A percentile compares a stretch with the other conserved stretches of the same genome.
Evolutionary conservation across 2,888 invertebrate genomes (phyloP).

Genomic region (Sialis fuliginosa): DNA sequence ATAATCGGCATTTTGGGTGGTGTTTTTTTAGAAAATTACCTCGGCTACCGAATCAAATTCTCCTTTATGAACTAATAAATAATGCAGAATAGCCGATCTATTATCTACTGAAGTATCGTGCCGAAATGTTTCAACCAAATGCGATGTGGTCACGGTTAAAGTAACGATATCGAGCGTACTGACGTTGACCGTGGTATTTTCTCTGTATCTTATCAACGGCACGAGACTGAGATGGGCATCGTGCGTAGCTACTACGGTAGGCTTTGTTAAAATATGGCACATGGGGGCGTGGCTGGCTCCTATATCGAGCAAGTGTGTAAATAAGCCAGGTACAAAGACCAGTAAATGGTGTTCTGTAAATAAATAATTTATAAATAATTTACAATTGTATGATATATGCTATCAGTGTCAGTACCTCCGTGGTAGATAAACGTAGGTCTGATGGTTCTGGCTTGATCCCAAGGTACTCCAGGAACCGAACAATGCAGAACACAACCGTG

Average conservation of each 20-base stretch:
- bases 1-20: too few species aligned
- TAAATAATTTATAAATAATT: constrained; percentile 1
- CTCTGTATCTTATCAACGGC: constrained; percentile 38
- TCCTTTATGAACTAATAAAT: constrained; percentile 58
- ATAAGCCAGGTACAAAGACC: constrained; percentile 67
- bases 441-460: constrained; percentile 57
- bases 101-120: constrained; percentile 48
- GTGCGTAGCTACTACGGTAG: constrained; percentile 34
- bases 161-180: constrained; percentile 56
- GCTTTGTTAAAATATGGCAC: constrained; percentile 56
- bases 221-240: constrained; percentile 55
- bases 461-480: constrained; percentile 63
- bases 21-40: constrained; percentile 18
- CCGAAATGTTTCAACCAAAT: constrained; percentile 50
- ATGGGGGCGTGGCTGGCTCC: constrained; percentile 70
- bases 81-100: constrained; percentile 65
- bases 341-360: constrained; percentile 57
- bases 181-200: constrained; percentile 41
- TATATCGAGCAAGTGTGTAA: constrained; percentile 72
- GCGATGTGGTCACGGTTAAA: constrained; percentile 42
- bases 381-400: background rate
- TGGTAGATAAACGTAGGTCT: constrained; percentile 62
- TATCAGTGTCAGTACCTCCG: constrained; percentile 21
- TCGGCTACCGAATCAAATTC: constrained; percentile 59
- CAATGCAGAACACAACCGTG: constrained; percentile 72